phyloP scores from a whole-genome alignment of 2,797 vertebrate species.

The Dicrostonyx torquatus region DNA sequence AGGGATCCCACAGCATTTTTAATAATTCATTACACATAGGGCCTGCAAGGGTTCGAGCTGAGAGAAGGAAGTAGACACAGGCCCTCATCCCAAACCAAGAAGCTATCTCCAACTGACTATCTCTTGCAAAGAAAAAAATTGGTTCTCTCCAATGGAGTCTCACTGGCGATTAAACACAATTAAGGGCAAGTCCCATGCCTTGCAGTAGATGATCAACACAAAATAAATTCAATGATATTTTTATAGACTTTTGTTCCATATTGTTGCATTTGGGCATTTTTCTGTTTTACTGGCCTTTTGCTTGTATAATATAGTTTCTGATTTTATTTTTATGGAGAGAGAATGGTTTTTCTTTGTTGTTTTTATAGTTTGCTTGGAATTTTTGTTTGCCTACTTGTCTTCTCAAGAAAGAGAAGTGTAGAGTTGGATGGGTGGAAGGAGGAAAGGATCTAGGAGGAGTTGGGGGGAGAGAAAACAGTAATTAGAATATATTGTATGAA shows the following conservation, averaged over 20 bases:
- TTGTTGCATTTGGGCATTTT: background rate
- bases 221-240: background rate
- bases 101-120: background rate
- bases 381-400: background rate
- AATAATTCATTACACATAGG: background rate
- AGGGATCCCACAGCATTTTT: too few relatives aligned
- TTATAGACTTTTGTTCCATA: background rate
- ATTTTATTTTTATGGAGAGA: background rate
- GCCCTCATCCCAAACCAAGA: background rate
- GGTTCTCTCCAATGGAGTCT: background rate
- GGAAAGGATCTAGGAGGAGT: background rate
- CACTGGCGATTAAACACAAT: background rate
- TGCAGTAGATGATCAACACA: background rate
- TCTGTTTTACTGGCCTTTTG: background rate
- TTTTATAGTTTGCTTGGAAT: background rate
- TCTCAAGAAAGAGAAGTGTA: background rate
- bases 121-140: background rate
- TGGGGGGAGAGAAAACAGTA: background rate
- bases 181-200: background rate
- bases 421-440: background rate
- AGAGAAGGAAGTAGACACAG: background rate
- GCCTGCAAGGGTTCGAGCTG: background rate
- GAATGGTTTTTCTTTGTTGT: background rate
- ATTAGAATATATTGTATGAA: background rate
- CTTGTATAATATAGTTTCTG: background rate